Conservation (phyloP, 2,888 invertebrate genomes). For the Hemistola chrysoprasaria region DNA sequence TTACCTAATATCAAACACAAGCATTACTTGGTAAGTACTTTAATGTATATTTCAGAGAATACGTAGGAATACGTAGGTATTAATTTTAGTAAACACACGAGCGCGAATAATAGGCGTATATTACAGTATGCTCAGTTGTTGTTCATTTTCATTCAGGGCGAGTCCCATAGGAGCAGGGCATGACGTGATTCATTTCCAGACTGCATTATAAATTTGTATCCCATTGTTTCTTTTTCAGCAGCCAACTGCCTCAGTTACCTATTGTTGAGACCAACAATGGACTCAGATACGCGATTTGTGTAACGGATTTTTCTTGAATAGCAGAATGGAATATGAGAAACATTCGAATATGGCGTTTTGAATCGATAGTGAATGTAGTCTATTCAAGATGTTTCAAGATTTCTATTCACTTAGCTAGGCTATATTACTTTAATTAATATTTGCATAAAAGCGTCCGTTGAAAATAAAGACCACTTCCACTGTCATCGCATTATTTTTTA, state of each 20-base stretch:
- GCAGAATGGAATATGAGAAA: slow-evolving; percentile 5
- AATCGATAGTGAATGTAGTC: slow-evolving; percentile 3
- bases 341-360: slow-evolving; percentile 10
- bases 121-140: slow-evolving; percentile 41
- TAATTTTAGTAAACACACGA: slow-evolving; percentile 1
- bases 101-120: slow-evolving; percentile 1
- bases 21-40: too few relatives aligned
- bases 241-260: slow-evolving; percentile 66
- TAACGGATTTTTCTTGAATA: slow-evolving; percentile 41
- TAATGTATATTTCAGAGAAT: too few relatives aligned
- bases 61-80: too few relatives aligned
- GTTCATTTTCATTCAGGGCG: slow-evolving; percentile 70
- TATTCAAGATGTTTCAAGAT: slow-evolving; percentile 1
- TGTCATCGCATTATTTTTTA: too few relatives aligned
- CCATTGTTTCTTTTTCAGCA: slow-evolving; percentile 72
- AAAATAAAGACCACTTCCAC: too few relatives aligned
- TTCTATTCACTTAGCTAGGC: too few relatives aligned
- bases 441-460: too few relatives aligned
- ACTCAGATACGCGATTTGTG: slow-evolving; percentile 63
- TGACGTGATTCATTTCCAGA: slow-evolving; percentile 75
- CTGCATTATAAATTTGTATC: slow-evolving; percentile 77
- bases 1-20: background rate
- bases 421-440: too few relatives aligned
- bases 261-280: slow-evolving; percentile 70
- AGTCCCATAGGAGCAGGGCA: slow-evolving; percentile 56